Evolutionary conservation across 1,140 invertebrate species (phyloP).

Genomic region (Melipona quadrifasciata): DNA sequence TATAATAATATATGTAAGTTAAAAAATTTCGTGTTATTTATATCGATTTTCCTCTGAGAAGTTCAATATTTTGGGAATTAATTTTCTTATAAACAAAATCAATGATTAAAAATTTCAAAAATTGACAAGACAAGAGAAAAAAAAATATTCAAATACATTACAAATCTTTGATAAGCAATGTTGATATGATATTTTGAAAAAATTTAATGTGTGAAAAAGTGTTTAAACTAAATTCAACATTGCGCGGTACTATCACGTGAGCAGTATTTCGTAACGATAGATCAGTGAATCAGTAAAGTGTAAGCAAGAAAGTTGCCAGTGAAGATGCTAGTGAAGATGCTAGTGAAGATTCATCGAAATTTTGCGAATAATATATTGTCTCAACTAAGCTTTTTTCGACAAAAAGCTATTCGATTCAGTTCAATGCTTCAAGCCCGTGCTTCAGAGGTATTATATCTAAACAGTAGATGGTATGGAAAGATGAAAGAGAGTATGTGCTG

Average conservation of each 20-base stretch:
- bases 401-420: not conserved
- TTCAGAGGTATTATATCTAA: constrained; percentile 7
- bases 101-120: too few species aligned
- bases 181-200: too few species aligned
- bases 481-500: too few species aligned
- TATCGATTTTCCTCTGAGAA: not conserved
- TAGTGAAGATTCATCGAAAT: not conserved
- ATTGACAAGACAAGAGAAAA: too few species aligned
- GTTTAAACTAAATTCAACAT: not conserved
- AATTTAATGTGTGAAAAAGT: not conserved
- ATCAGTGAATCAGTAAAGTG: not conserved
- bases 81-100: not conserved
- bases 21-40: not conserved
- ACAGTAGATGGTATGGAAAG: too few species aligned
- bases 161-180: too few species aligned
- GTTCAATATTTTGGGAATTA: not conserved
- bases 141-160: too few species aligned
- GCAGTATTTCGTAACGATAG: rapidly evolving
- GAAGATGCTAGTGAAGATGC: constrained; percentile 1
- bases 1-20: too few species aligned
- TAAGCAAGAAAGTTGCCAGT: not conserved
- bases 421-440: not conserved
- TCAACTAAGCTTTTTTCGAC: too few species aligned
- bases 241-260: not conserved
- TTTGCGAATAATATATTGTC: not conserved